Base-by-base conservation (phyloP, 2,888 invertebrate species). In the Gonocerus acuteangulatus region DNA sequence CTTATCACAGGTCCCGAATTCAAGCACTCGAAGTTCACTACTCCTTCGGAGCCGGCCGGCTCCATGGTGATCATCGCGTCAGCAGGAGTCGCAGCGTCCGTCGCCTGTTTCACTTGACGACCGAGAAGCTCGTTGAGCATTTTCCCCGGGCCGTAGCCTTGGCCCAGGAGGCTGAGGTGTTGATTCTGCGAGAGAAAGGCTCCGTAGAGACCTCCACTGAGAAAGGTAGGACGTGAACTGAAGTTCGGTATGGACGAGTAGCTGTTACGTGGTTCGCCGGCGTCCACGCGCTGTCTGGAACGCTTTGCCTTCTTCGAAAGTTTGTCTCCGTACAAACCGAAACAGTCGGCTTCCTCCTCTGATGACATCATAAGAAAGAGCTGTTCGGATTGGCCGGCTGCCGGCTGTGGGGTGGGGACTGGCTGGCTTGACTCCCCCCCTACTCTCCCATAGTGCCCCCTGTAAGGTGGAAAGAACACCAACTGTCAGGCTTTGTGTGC, bases 211-310 rank as follows among this genome's bases (percentile, higher is more conserved):
- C 88, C 85, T 77, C 86, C 85, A 75, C 87, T 85, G 80, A 89
- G 86, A 80, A 84, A 88, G 77, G 84, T 85, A 80, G 85, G 84
- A 75, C 84, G 82, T 77, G 84, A 84, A 80, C 83, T 84, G 74
- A 84, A 84, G 78, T 83, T 84, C 74, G 84, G 84, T 72, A 85
- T 84, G 73, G 84, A 84, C 72, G 86, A 89, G 81, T 92, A 92
- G 78, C 89, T 88, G 83, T 91, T 92, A 79, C 91, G 86, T 78
- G 89, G 88, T 82, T 93, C 91, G 74, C 92, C 91, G 82, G 91
- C 92, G 88, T 92, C 91, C 81, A 91, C 92, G 80, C 91, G 87
- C 84, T 92, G 91, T 84, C 92, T 85, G 81, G 88, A 89, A 79
- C 91, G 87, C 81, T 90, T 91, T 79, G 86, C 85, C 84, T 89